phyloP scores from a whole-genome alignment of 2,888 invertebrate species.

The Cylloceria caligata region DNA sequence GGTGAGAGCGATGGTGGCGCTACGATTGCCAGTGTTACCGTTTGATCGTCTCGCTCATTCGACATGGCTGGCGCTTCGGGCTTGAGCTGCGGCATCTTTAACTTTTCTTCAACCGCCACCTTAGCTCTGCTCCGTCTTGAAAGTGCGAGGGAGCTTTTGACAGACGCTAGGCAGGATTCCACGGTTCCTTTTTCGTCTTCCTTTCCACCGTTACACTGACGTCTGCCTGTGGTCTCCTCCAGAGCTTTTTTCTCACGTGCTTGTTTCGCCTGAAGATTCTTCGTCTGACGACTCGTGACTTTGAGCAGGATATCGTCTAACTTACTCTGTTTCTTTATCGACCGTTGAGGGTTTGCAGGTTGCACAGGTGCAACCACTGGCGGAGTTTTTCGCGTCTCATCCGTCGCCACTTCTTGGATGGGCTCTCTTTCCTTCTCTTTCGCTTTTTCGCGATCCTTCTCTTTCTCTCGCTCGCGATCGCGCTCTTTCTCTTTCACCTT shows the following conservation, averaged over 20 bases:
- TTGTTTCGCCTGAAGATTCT: constrained; percentile 78
- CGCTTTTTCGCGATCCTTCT: constrained; percentile 71
- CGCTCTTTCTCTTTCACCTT: constrained; percentile 76
- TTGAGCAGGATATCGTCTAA: constrained; percentile 82
- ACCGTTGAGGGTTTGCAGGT: constrained; percentile 67
- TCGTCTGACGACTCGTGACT: constrained; percentile 81
- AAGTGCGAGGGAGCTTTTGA: constrained; percentile 54
- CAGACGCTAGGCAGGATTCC: constrained; percentile 40
- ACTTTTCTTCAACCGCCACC: constrained; percentile 64
- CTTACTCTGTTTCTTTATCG: constrained; percentile 80
- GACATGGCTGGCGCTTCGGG: constrained; percentile 63
- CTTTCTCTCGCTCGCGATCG: constrained; percentile 69
- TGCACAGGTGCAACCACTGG: constrained; percentile 66
- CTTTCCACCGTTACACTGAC: constrained; percentile 76
- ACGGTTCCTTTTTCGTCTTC: constrained; percentile 73
- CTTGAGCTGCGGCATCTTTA: constrained; percentile 73
- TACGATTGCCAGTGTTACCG: constrained; percentile 72
- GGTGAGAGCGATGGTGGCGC: constrained; percentile 73
- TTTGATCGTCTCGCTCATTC: constrained; percentile 68
- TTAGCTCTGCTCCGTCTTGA: constrained; percentile 64
- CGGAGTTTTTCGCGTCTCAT: constrained; percentile 68
- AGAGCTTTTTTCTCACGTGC: constrained; percentile 77
- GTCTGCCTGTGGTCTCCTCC: constrained; percentile 69
- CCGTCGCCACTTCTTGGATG: constrained; percentile 66
- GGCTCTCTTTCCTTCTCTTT: constrained; percentile 77